Evolutionary conservation across 2,797 vertebrate genomes (phyloP).

Genomic region (Tolypeutes matacus): DNA sequence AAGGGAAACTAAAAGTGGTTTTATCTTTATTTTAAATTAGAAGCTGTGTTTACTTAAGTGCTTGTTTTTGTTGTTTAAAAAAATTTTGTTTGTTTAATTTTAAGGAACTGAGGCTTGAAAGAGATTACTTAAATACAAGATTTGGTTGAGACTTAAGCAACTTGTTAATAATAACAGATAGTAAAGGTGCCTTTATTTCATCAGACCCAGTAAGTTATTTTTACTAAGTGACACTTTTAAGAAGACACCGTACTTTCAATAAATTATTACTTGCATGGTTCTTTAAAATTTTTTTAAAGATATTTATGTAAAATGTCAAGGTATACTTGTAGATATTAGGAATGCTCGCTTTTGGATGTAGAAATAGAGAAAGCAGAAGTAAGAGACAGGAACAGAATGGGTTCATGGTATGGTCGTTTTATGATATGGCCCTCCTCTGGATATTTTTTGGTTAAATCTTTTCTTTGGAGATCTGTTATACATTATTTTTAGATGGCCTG

Average conservation of each 20-base stretch:
- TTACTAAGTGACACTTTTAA: conserved; percentile 62
- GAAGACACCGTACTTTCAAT: conserved; percentile 5
- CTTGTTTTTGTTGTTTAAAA: conserved; percentile 46
- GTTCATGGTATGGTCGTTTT: neutral
- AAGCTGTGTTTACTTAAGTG: conserved; percentile 43
- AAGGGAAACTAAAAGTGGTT: conserved; percentile 18
- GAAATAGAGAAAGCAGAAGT: conserved; percentile 34
- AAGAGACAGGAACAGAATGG: neutral
- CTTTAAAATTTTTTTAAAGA: conserved; percentile 60
- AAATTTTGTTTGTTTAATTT: neutral
- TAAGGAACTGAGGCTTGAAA: conserved; percentile 43
- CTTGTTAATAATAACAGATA: conserved; percentile 51
- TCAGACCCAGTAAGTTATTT: conserved; percentile 24
- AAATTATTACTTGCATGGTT: conserved; percentile 55
- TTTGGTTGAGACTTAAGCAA: conserved; percentile 23
- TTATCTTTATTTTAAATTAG: conserved; percentile 57
- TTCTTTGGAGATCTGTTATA: neutral
- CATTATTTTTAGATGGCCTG: neutral
- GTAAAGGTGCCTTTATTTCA: conserved; percentile 55
- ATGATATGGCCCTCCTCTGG: conserved; percentile 5
- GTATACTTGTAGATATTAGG: conserved; percentile 52
- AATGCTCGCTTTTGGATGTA: conserved; percentile 34
- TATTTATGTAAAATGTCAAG: conserved; percentile 68
- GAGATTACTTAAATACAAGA: conserved; percentile 31
- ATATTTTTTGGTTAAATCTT: conserved; percentile 45